These are phyloP conservation scores for Cliona cf. orientalis DNA, from an alignment of 37 sponge, comb jelly and placozoan species.

Conservation along the genomic window DNA sequence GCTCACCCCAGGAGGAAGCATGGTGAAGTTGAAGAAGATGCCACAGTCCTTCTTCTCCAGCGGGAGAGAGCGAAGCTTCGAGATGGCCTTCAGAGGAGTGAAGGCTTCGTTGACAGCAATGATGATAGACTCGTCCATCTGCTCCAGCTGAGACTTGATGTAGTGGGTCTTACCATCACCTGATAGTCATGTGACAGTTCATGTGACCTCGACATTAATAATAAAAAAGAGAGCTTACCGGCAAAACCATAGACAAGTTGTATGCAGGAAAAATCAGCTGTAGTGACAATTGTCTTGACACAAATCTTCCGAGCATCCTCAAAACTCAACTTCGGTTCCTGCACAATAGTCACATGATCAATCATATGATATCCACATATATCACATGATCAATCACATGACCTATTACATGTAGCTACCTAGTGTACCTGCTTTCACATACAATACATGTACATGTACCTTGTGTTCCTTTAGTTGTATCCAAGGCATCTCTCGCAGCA, in stretches of 20 bases:
- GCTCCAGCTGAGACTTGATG: constrained; percentile 67
- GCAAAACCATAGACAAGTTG: constrained; percentile 72
- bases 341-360: not conserved
- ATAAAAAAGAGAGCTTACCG: constrained; percentile 62
- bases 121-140: constrained; percentile 22
- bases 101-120: constrained; percentile 91
- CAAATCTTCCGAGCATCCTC: constrained; percentile 42
- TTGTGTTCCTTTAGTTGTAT: constrained; percentile 73
- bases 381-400: too few species aligned
- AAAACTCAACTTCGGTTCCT: constrained; percentile 22
- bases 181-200: not conserved
- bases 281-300: not conserved
- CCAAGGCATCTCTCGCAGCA: constrained; percentile 85
- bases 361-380: not conserved
- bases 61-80: constrained; percentile 66
- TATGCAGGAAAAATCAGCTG: constrained; percentile 33
- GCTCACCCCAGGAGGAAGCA: constrained; percentile 76
- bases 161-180: constrained; percentile 96
- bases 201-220: not conserved
- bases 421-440: too few species aligned
- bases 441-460: constrained; percentile 30
- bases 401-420: too few species aligned
- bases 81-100: constrained; percentile 69
- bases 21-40: constrained; percentile 92
- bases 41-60: constrained; percentile 35